Conservation (phyloP, 2,888 invertebrate species). For the Lasioglossum marginatum region DNA sequence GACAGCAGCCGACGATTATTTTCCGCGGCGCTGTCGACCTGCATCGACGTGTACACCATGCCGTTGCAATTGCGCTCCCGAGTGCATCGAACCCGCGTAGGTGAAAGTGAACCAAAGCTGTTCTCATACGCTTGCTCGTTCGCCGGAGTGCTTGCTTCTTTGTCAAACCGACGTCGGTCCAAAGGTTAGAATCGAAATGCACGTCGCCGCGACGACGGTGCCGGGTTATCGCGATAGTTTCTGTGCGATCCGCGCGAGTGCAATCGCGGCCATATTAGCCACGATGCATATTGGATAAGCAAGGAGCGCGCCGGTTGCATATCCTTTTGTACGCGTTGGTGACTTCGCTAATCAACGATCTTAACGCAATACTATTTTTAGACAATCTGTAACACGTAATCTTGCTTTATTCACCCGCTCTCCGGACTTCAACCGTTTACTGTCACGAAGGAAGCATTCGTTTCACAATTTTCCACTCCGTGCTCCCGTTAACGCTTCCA, state of each 20-base stretch:
- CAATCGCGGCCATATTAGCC: background rate
- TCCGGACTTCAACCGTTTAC: background rate
- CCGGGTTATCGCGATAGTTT: conserved; percentile 32
- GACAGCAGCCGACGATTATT: conserved; percentile 8
- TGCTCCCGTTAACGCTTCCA: background rate
- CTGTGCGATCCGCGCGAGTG: background rate
- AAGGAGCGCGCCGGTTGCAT: background rate
- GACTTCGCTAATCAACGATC: conserved; percentile 9
- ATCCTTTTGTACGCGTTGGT: background rate
- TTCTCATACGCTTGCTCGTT: conserved; percentile 64
- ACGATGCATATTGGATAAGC: conserved; percentile 6
- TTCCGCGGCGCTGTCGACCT: conserved; percentile 56
- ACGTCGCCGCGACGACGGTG: conserved; percentile 24
- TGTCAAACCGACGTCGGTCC: conserved; percentile 65
- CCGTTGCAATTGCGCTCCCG: conserved; percentile 67
- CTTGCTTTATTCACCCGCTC: background rate
- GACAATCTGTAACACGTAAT: background rate
- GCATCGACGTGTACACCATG: conserved; percentile 66
- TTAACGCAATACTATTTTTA: conserved; percentile 15
- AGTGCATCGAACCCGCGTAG: conserved; percentile 73
- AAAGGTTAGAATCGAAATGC: conserved; percentile 67
- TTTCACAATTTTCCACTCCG: background rate
- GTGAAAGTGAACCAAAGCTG: conserved; percentile 73
- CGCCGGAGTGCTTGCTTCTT: conserved; percentile 52
- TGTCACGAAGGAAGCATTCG: background rate